Conservation (phyloP, 2,888 invertebrate species). For the Philopedon plagiatum region DNA sequence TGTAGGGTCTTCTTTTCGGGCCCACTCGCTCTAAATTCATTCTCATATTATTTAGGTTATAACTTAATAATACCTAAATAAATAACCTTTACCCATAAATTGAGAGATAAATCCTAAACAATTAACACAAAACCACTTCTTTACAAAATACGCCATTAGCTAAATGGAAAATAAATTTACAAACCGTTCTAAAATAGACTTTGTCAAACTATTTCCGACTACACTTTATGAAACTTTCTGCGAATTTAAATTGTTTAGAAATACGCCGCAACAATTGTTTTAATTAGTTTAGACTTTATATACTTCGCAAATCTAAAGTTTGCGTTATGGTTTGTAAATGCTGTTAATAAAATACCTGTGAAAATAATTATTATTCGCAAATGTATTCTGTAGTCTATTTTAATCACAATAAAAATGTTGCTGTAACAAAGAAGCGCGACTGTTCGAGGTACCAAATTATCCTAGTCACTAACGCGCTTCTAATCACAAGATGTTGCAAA, state of each 20-base stretch:
- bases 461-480: too few relatives aligned
- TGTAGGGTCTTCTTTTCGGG: too few relatives aligned
- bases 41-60: too few relatives aligned
- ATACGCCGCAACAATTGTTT: neutral
- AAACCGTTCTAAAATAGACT: neutral
- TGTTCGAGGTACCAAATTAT: too few relatives aligned
- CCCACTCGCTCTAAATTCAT: too few relatives aligned
- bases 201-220: constrained; percentile 15
- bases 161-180: constrained; percentile 1
- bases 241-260: constrained; percentile 7
- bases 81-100: neutral
- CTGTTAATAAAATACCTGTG: neutral
- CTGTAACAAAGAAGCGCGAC: too few relatives aligned
- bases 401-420: too few relatives aligned
- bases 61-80: neutral
- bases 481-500: too few relatives aligned
- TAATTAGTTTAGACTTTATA: neutral
- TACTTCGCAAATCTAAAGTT: neutral
- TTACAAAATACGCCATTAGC: neutral
- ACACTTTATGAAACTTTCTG: constrained; percentile 9
- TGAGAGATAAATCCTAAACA: neutral
- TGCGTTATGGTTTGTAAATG: neutral
- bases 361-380: neutral
- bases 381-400: too few relatives aligned
- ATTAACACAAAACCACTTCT: neutral